A percentile compares a stretch with the other conserved stretches of the same genome.
Evolutionary conservation across 2,113 vertebrate genomes (phyloP).

Genomic region (Sebastes schlegelii): DNA sequence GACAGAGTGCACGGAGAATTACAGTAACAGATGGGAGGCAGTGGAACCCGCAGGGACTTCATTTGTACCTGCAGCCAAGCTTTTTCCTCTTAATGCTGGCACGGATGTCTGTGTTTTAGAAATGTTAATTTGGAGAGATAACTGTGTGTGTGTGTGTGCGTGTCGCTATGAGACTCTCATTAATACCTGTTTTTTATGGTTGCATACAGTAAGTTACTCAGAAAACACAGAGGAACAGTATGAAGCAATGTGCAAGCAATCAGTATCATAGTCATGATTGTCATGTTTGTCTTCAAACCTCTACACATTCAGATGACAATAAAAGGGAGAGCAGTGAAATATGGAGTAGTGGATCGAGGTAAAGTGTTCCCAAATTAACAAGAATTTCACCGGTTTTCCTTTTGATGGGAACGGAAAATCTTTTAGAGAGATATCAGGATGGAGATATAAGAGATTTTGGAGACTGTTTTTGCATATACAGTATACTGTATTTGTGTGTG

Average conservation of each 20-base stretch:
- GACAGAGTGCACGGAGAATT: conserved; percentile 51
- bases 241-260: conserved; percentile 30
- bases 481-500: not conserved
- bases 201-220: conserved; percentile 21
- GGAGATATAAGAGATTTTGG: not conserved
- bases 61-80: conserved; percentile 74
- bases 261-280: conserved; percentile 10
- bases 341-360: not conserved
- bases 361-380: conserved; percentile 7
- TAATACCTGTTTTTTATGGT: conserved; percentile 43
- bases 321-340: not conserved
- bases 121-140: conserved; percentile 56
- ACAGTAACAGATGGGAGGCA: conserved; percentile 70
- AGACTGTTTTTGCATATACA: not conserved
- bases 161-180: conserved; percentile 51
- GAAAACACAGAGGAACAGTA: conserved; percentile 7
- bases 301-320: not conserved
- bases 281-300: conserved; percentile 18
- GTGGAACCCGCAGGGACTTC: conserved; percentile 61
- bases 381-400: not conserved
- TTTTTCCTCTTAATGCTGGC: conserved; percentile 60
- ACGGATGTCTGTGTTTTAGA: conserved; percentile 49
- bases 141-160: conserved; percentile 10
- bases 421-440: not conserved
- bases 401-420: not conserved